Percentiles rank a stretch among this genome's conserved stretches.
phyloP scores from a whole-genome alignment of 2,888 invertebrate genomes.

The Petrolisthes manimaculis region DNA sequence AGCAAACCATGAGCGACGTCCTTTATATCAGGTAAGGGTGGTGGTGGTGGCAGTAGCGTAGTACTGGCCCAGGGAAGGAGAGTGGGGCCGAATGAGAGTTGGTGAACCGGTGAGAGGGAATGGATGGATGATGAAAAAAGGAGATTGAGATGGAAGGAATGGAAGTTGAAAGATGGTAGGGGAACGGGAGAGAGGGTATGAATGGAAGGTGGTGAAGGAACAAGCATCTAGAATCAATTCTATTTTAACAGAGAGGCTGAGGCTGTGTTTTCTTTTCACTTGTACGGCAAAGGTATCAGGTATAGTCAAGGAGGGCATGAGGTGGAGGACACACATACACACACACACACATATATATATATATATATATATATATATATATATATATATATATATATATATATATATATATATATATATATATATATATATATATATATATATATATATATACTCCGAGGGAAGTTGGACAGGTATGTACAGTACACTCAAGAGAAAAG shows the following conservation, averaged over 20 bases:
- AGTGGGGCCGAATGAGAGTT: background rate
- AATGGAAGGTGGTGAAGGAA: background rate
- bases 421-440: too few species aligned
- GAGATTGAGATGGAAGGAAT: background rate
- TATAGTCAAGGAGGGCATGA: too few species aligned
- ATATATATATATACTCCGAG: too few species aligned
- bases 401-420: too few species aligned
- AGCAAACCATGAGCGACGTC: conserved; percentile 18
- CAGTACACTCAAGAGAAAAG: too few species aligned
- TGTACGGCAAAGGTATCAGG: background rate
- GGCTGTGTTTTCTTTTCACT: background rate
- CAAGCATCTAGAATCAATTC: background rate
- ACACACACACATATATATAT: too few species aligned
- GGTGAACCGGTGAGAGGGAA: background rate
- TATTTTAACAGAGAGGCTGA: background rate
- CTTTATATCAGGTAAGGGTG: background rate
- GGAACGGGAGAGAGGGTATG: background rate
- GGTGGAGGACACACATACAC: too few species aligned
- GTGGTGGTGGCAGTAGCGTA: background rate
- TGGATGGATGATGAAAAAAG: background rate
- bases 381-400: too few species aligned
- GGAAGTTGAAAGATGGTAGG: too few species aligned
- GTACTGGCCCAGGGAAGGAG: background rate
- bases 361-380: too few species aligned
- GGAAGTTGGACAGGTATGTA: too few species aligned